Percentiles rank a stretch among this genome's conserved stretches.
Evolutionary conservation across 2,888 invertebrate genomes (phyloP).

Genomic region (Mechanitis mazaeus): DNA sequence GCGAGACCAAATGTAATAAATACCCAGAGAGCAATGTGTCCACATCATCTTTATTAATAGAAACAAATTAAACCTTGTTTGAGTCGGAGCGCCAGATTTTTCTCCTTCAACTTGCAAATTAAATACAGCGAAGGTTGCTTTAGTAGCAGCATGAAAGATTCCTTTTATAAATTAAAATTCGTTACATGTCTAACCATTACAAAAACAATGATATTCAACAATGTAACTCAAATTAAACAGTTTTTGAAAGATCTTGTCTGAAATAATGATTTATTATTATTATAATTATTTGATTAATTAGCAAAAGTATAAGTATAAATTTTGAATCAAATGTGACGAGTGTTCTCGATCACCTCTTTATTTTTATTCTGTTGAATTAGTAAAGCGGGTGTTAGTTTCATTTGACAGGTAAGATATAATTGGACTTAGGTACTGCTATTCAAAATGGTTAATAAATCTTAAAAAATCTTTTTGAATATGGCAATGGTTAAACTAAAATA

Average conservation of each 20-base stretch:
- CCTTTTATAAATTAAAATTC: constrained; percentile 18
- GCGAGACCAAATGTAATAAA: constrained; percentile 34
- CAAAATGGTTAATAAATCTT: constrained; percentile 31
- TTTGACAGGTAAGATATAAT: constrained; percentile 50
- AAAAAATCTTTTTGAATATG: constrained; percentile 20
- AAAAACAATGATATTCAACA: too few species aligned
- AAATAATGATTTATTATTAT: too few species aligned
- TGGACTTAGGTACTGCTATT: constrained; percentile 40
- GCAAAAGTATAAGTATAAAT: neutral
- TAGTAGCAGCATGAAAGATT: constrained; percentile 29
- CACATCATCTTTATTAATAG: constrained; percentile 67
- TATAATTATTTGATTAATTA: too few species aligned
- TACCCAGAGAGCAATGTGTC: constrained; percentile 47
- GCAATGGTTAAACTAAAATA: constrained; percentile 12
- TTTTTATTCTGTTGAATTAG: constrained; percentile 44
- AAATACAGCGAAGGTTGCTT: constrained; percentile 68
- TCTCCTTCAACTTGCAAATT: constrained; percentile 62
- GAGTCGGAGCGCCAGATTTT: constrained; percentile 53
- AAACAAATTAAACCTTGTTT: constrained; percentile 64
- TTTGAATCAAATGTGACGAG: neutral
- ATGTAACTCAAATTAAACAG: too few species aligned
- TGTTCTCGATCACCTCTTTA: constrained; percentile 28
- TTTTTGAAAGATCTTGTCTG: too few species aligned
- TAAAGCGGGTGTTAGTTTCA: constrained; percentile 39
- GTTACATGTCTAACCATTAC: constrained; percentile 4